Evolutionary conservation across 1,140 invertebrate species (phyloP).

Genomic region (Ctenoplectra terminalis): DNA sequence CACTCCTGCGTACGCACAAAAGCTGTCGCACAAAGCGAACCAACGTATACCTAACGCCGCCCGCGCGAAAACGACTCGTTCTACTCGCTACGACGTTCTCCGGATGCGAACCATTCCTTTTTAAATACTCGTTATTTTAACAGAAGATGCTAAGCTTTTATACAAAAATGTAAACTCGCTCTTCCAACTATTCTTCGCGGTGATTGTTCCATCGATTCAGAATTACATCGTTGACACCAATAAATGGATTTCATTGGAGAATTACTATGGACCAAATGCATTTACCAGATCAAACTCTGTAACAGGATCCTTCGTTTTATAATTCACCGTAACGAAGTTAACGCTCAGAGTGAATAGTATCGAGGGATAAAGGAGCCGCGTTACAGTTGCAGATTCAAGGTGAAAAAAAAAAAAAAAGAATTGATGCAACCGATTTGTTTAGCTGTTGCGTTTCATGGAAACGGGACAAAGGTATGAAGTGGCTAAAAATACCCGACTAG

Average conservation of each 20-base stretch:
- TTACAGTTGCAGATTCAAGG: background rate
- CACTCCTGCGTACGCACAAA: conserved; percentile 40
- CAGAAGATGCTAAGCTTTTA: conserved; percentile 67
- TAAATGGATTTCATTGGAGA: too few relatives aligned
- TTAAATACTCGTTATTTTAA: conserved; percentile 74
- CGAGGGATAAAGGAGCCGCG: background rate
- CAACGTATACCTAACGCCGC: background rate
- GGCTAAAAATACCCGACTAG: background rate
- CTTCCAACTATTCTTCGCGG: too few relatives aligned
- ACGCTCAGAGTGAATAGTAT: background rate
- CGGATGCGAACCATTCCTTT: conserved; percentile 60
- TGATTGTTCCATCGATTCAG: conserved; percentile 6
- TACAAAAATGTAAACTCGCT: conserved; percentile 66
- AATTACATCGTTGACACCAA: too few relatives aligned
- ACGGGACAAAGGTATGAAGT: background rate
- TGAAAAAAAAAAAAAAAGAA: background rate
- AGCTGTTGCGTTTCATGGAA: background rate
- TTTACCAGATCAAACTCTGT: too few relatives aligned
- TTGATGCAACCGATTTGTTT: conserved; percentile 10
- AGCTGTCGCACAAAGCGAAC: conserved; percentile 40
- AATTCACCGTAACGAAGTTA: background rate
- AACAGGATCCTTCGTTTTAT: too few relatives aligned
- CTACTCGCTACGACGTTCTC: background rate
- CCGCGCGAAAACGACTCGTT: background rate
- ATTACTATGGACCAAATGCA: too few relatives aligned